Evolutionary conservation across 2,888 invertebrate genomes (phyloP), one percentile per base, ranked within the genome.

Genomic region (Sicus ferrugineus): DNA sequence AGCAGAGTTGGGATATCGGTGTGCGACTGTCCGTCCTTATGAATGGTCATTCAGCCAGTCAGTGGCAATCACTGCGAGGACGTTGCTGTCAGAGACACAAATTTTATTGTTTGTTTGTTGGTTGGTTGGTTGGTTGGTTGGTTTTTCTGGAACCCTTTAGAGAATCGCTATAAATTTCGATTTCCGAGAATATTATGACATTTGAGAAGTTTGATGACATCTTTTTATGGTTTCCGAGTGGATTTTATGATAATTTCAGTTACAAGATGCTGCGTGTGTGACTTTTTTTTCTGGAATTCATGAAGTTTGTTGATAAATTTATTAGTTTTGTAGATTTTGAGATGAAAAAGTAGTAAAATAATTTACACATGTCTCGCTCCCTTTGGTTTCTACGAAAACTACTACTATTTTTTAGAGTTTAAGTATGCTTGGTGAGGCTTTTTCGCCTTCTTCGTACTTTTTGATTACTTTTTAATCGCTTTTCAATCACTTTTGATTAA

Each of bases 181-280:
- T 80, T 82, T 81, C 76, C 75, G 74, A 78, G 80, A 79, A 80
- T 81, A 80, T 81, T 82, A 81, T 81, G 81, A 81, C 81, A 81
- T 81, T 81, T 79, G 79, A 81, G 78, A 77, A 76, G 75, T 77
- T 80, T 79, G 80, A 81, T 75, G 81, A 78, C 76, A 80, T 75
- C 76, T 74, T 46, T 75, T 81, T 81, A 77, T 72, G 77, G 76
- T 75, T 77, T 76, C 76, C 76, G 77, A 21, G 42, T 42, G n/a
- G n/a, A n/a, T n/a, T n/a, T n/a, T n/a, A n/a, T n/a, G 26, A 26
- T 11, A 31, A 23, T 7, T 21, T 21, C 34, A 21, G 26, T n/a
- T 56, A 34, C n/a, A 21, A n/a, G 23, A 19, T 30, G 21, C 23
- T 38, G 2, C 16, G 11, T 59, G 19, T 59, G 21, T 19, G 21